A percentile compares a stretch with the other conserved stretches of the same genome.
Evolutionary conservation across 2,113 vertebrate genomes (phyloP).

Genomic region (Oncorhynchus clarkii): DNA sequence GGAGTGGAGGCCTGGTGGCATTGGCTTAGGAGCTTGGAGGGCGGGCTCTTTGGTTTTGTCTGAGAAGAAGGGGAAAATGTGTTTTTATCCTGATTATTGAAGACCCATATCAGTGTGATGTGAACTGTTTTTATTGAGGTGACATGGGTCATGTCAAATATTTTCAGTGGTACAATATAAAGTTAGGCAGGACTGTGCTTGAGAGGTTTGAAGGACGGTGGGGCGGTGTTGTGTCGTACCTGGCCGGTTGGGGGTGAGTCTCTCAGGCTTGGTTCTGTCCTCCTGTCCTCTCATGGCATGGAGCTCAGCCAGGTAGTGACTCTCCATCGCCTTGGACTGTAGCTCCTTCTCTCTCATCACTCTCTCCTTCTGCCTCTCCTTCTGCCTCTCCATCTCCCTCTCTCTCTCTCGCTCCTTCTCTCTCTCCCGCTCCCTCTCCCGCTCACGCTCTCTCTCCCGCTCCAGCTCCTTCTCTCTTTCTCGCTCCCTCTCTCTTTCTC

Average conservation of each 20-base stretch:
- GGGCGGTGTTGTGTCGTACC: conserved; percentile 68
- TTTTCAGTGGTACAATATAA: too few species aligned
- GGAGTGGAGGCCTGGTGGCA: conserved; percentile 82
- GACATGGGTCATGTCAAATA: too few species aligned
- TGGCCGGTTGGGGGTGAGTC: conserved; percentile 83
- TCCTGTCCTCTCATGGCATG: conserved; percentile 85
- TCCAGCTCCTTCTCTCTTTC: conserved; percentile 79
- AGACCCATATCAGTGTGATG: not conserved
- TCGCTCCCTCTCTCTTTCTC: conserved; percentile 75
- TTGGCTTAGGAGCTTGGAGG: conserved; percentile 82
- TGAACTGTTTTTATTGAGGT: too few species aligned
- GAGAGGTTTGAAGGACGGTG: not conserved
- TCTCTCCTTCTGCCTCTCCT: conserved; percentile 85
- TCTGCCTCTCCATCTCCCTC: conserved; percentile 83
- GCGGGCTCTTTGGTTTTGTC: conserved; percentile 91
- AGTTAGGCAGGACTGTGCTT: not conserved
- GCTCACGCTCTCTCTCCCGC: conserved; percentile 75
- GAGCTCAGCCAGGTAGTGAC: conserved; percentile 85
- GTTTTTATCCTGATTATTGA: not conserved
- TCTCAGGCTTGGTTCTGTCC: conserved; percentile 86
- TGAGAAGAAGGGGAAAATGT: conserved; percentile 46
- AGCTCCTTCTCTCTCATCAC: conserved; percentile 89
- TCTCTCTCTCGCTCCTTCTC: conserved; percentile 78
- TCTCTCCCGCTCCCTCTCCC: conserved; percentile 75
- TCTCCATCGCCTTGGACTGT: conserved; percentile 89